Evolutionary conservation across 2,797 vertebrate genomes (phyloP), one percentile per base, ranked within the genome.

Genomic region (Champsocephalus esox): DNA sequence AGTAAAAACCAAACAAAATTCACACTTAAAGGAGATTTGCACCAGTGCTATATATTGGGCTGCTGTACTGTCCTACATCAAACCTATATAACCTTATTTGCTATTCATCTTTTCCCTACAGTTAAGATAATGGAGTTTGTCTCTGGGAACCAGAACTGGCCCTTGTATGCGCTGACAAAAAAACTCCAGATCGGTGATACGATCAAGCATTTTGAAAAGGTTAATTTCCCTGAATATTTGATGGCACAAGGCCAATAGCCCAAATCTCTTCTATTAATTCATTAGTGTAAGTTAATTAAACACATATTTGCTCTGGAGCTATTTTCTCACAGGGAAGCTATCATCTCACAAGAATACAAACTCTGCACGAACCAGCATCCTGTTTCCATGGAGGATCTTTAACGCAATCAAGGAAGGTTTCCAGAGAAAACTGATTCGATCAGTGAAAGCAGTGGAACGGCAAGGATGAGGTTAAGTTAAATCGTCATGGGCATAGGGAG

Each of bases 281-380:
- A 19, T 19, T 19, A 70, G 32, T n/a, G 13, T 17, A 43, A 73
- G 28, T 69, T 82, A 50, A 83, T 75, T 78, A 74, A 80, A 78
- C 43, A 68, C 50, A 70, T 59, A 79, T 70, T 83, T 77, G 44
- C 13, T 73, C 10, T n/a, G 43, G 34, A 77, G 65, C 13, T 65
- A 41, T 56, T 68, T 64, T 67, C 52, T 76, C 59, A 51, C 49
- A 21, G 17, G 12, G 19, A 46, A 66, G 14, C 60, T 58, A 58
- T 66, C 41, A 55, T 65, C 57, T 54, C 21, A 8, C 3, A n/a
- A 24, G 51, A 65, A 16, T 24, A 8, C 14, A 69, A 73, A 74
- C 9, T 54, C 9, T 16, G 24, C 49, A 65, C 17, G 66, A 46
- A 63, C 32, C 46, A 49, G 9, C 49, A 66, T 51, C 14, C 21